Evolutionary conservation across 1,140 invertebrate species (phyloP), one percentile per base, ranked within the genome.

Genomic region (Hesperophylax magnus): DNA sequence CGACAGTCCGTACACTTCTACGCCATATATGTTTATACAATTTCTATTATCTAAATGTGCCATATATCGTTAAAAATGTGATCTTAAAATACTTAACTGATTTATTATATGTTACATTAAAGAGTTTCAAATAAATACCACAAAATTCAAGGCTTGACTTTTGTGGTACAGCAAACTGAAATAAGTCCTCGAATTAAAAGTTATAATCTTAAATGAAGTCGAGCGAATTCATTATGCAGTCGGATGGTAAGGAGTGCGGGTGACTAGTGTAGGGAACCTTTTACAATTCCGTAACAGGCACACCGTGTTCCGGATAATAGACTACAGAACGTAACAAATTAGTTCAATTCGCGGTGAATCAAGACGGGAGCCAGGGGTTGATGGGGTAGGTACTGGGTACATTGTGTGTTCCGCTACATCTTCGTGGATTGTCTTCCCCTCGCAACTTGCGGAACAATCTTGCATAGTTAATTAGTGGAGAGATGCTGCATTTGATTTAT

Each of bases 291-390:
- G 58, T 63, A 78, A 78, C 58, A 61, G 52, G 76, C 60, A n/a
- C 27, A 7, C 22, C 74, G 47, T 69, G 60, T 74, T 71, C 65
- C 80, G 52, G 53, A 72, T 81, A 78, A 81, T 78, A 82, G 65
- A 82, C 27, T 65, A 63, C 39, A 47, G 77, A 82, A 76, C 78
- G 78, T 82, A 77, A 79, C 81, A 82, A 82, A 82, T 82, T 80
- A 82, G 81, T 82, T 78, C 81, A 80, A 82, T 82, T 80, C 81
- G 81, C 78, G 81, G 78, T 80, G 78, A 82, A 80, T 82, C 72
- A 80, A 77, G 81, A 77, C 14, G 24, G 15, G 0, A 22, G 7
- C 39, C 14, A 14, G 11, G 11, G 39, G 39, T 47, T 9, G 39
- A 11, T 47, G 39, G 39, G 11, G 39, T 47, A 14, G 39, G 39